Evolutionary conservation across 2,797 vertebrate genomes (phyloP), one percentile per base, ranked within the genome.

Genomic region (Peromyscus nudipes): DNA sequence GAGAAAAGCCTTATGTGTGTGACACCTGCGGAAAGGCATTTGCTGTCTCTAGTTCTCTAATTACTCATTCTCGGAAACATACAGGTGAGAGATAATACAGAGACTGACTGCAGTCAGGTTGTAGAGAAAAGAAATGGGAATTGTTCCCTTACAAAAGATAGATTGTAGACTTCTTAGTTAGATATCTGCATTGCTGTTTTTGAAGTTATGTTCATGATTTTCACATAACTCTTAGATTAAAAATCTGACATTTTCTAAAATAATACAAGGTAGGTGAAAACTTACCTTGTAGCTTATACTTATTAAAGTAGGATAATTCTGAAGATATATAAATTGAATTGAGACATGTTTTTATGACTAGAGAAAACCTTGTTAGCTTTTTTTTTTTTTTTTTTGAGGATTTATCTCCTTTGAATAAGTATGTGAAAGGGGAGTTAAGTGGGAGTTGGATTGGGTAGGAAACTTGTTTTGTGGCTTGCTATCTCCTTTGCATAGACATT

Each of bases 11-110:
- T 0, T 99, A 99, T 17, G 99, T 99, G 71, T 99, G 99, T 0
- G 99, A 99, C 92, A 99, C 99, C 11, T 99, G 99, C 12, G 99
- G 99, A 29, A 99, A 99, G 99, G 99, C 99, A 9, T 99, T 99
- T 97, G 99, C 99, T 0, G 99, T 99, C 69, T 99, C 99, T 17
- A 99, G 99, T 94, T 99, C 99, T 0, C 99, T 99, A 97, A 99
- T 99, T 97, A 99, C 99, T 12, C 99, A 99, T 91, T 99, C 99
- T 79, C 99, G 99, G 10, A 99, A 99, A 89, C 99, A 99, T 96
- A 99, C 99, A 88, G 99, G 99, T 99, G 96, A 96, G 96, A 81
- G 52, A 94, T 83, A 13, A 13, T 2, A 0, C 17, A 34, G 19
- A 88, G 23, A n/a, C 17, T n/a, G 11, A 19, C 31, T 34, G 11